A percentile compares a stretch with the other conserved stretches of the same genome.
phyloP scores from a whole-genome alignment of 2,113 vertebrate genomes.

The Sula dactylatra region DNA sequence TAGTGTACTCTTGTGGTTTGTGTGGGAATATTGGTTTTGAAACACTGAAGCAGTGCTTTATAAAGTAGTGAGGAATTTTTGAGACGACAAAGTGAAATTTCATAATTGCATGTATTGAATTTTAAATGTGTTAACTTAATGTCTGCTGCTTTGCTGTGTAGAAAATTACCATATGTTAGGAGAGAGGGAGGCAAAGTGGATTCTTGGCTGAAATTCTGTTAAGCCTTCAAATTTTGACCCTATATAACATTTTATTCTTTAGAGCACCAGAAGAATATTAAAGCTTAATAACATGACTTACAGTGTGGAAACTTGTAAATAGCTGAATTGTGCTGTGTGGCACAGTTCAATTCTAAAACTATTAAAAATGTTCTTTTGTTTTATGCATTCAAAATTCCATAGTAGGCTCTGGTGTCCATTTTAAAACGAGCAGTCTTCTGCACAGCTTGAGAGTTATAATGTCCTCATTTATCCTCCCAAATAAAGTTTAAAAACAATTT shows the following conservation, averaged over 20 bases:
- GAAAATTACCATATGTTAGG: background rate
- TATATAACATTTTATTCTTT: background rate
- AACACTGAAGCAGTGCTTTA: background rate
- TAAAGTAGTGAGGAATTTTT: background rate
- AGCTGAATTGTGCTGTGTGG: background rate
- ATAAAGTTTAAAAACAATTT: slow-evolving; percentile 27
- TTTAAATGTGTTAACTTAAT: background rate
- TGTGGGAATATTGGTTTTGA: background rate
- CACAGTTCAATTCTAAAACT: background rate
- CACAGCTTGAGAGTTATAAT: background rate
- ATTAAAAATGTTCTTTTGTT: background rate
- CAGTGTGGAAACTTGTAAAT: background rate
- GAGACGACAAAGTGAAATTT: background rate
- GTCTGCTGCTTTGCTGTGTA: background rate
- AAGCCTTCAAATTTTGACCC: background rate
- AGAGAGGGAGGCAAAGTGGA: background rate
- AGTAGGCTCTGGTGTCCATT: slow-evolving; percentile 5
- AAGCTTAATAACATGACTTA: background rate
- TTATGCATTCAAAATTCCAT: background rate
- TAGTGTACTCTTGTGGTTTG: background rate
- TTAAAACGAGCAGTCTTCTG: background rate
- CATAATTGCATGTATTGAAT: background rate
- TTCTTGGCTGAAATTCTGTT: background rate
- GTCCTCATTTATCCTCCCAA: slow-evolving; percentile 15
- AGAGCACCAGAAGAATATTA: background rate